Evolutionary conservation across 2,113 vertebrate species (phyloP).

Genomic region (Notiomystis cincta): DNA sequence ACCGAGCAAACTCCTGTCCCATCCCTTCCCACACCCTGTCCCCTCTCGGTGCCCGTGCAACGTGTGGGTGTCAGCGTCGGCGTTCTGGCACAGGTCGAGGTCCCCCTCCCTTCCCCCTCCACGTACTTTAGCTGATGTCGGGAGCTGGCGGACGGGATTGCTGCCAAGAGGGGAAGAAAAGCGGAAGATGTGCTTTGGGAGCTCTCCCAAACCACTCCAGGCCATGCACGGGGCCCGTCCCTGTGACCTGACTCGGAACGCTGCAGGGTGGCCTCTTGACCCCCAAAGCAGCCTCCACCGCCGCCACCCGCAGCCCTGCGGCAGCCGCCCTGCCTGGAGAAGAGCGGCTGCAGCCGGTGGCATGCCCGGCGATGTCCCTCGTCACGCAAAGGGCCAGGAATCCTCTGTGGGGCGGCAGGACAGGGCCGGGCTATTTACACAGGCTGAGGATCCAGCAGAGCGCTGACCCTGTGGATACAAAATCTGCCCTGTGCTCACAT

Average conservation of each 20-base stretch:
- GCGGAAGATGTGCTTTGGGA: background rate
- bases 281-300: fast-evolving
- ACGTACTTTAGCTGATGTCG: fast-evolving
- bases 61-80: fast-evolving
- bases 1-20: background rate
- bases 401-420: background rate
- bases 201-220: background rate
- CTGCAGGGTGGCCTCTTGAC: background rate
- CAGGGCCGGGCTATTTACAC: background rate
- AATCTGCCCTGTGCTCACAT: background rate
- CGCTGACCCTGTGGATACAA: fast-evolving
- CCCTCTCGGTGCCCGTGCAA: background rate
- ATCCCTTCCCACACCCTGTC: fast-evolving
- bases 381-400: fast-evolving
- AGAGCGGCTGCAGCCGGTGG: background rate
- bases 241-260: background rate
- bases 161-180: background rate
- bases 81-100: fast-evolving
- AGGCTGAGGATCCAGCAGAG: background rate
- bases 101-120: too few relatives aligned
- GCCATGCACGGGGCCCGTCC: background rate
- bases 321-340: fast-evolving
- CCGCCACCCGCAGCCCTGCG: fast-evolving
- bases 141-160: background rate
- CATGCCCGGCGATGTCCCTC: fast-evolving